These are phyloP conservation scores for Stichodactyla mertensii DNA, from an alignment of 64 coral and sea anemone species.

Conservation along the genomic window DNA sequence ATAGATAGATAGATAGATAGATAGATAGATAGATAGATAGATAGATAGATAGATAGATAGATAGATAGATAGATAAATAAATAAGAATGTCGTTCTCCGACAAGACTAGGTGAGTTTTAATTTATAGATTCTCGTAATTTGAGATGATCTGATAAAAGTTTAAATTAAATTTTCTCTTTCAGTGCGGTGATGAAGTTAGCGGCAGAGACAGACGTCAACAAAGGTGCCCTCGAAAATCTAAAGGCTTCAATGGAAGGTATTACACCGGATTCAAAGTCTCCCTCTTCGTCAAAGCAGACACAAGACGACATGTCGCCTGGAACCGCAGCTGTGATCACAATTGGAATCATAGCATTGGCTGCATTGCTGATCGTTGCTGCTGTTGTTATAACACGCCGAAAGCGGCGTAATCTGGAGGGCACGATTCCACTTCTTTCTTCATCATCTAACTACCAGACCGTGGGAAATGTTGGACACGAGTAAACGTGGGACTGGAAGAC, in stretches of 20 bases:
- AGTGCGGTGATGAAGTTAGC: conserved; percentile 45
- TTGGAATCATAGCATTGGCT: conserved; percentile 49
- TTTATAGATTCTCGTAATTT: no score
- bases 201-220: conserved; percentile 13
- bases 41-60: no score
- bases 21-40: no score
- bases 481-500: background rate
- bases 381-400: conserved; percentile 37
- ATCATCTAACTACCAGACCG: conserved; percentile 32
- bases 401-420: conserved; percentile 14
- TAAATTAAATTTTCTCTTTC: background rate
- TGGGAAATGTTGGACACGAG: background rate
- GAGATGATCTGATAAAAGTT: background rate
- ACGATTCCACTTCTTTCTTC: background rate
- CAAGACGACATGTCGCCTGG: conserved; percentile 29
- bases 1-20: no score
- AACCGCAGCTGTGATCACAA: conserved; percentile 50
- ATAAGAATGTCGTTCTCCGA: no score
- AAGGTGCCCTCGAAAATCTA: conserved; percentile 49
- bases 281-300: background rate
- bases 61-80: no score
- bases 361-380: conserved; percentile 42
- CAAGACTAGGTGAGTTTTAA: no score
- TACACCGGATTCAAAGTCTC: background rate
- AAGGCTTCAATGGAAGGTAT: conserved; percentile 5